A percentile compares a stretch with the other conserved stretches of the same genome.
Evolutionary conservation across 2,113 vertebrate genomes (phyloP).

Genomic region (Corynorhinus townsendii): DNA sequence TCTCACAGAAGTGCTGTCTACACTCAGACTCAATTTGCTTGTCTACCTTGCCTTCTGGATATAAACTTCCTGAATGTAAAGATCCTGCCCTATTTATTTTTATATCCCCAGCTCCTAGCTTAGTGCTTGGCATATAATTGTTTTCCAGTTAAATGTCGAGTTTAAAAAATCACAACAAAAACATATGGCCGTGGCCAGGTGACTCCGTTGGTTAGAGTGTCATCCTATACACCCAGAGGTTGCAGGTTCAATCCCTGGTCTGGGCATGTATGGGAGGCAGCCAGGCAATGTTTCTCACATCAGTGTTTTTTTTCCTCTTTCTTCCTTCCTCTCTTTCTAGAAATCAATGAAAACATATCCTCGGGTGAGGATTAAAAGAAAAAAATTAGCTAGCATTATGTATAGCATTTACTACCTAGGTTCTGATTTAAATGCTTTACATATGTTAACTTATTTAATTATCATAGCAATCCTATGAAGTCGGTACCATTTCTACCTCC

Average conservation of each 20-base stretch:
- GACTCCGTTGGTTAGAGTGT: not conserved
- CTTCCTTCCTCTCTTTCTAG: not conserved
- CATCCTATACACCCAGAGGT: not conserved
- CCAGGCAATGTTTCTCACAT: not conserved
- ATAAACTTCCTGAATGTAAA: not conserved
- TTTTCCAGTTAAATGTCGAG: not conserved
- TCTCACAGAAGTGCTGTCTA: not conserved
- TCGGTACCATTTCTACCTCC: not conserved
- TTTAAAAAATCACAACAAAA: not conserved
- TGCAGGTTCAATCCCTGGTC: not conserved
- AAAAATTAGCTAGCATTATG: not conserved
- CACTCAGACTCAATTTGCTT: not conserved
- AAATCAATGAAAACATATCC: not conserved
- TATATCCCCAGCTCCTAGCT: not conserved
- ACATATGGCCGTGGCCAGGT: not conserved
- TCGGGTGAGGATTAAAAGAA: not conserved
- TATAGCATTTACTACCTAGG: not conserved
- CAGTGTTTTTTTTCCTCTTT: not conserved
- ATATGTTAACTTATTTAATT: not conserved
- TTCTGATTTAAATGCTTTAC: constrained; percentile 25
- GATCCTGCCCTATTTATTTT: not conserved
- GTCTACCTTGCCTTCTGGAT: not conserved
- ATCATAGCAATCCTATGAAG: not conserved
- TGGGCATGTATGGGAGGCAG: not conserved
- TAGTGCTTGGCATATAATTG: not conserved